Conservation (phyloP, 2,113 vertebrate species). For the Amia ocellicauda region DNA sequence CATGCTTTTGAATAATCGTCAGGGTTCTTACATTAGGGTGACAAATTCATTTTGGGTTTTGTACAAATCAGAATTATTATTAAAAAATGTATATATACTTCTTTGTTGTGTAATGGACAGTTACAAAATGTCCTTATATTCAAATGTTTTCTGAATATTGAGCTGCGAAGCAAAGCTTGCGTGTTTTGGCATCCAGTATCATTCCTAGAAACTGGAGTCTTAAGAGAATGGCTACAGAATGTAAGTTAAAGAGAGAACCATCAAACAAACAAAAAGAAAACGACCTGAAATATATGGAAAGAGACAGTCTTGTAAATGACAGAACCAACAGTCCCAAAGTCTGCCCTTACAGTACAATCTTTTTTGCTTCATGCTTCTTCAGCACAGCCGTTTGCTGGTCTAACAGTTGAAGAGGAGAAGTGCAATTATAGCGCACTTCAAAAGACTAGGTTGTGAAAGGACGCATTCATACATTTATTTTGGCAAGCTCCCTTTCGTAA, state of each 20-base stretch:
- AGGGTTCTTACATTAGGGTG: too few relatives aligned
- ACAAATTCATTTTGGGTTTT: too few relatives aligned
- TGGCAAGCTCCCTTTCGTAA: slow-evolving; percentile 46
- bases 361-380: slow-evolving; percentile 46
- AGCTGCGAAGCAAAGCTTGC: too few relatives aligned
- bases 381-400: slow-evolving; percentile 52
- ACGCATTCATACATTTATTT: slow-evolving; percentile 69
- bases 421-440: slow-evolving; percentile 66
- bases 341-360: slow-evolving; percentile 39
- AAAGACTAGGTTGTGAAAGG: slow-evolving; percentile 64
- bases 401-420: slow-evolving; percentile 54
- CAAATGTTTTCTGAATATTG: too few relatives aligned
- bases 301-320: not conserved
- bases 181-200: too few relatives aligned
- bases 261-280: not conserved
- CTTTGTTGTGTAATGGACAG: too few relatives aligned
- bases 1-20: too few relatives aligned
- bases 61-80: too few relatives aligned
- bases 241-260: not conserved
- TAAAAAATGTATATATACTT: too few relatives aligned
- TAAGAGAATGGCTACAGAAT: not conserved
- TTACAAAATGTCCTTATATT: too few relatives aligned
- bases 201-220: not conserved
- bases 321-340: not conserved
- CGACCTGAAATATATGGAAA: not conserved